A percentile compares a stretch with the other conserved stretches of the same genome.
Evolutionary conservation across 2,888 invertebrate species (phyloP).

Genomic region (Cheiracanthium punctorium): DNA sequence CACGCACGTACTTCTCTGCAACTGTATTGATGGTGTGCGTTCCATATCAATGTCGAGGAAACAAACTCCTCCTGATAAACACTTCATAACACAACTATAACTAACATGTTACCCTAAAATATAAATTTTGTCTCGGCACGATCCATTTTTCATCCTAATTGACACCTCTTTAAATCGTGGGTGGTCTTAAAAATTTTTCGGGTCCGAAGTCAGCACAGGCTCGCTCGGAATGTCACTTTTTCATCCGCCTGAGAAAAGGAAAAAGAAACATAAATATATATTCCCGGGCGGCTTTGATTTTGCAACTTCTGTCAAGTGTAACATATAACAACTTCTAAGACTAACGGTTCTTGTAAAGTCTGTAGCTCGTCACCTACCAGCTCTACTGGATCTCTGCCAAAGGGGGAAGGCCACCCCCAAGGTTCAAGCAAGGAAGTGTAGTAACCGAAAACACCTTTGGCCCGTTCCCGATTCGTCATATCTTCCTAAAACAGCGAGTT

Average conservation of each 20-base stretch:
- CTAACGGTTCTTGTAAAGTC: conserved; percentile 15
- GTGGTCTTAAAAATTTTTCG: background rate
- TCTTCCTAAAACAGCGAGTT: conserved; percentile 53
- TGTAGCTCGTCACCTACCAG: conserved; percentile 13
- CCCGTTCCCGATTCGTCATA: conserved; percentile 62
- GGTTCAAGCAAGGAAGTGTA: background rate
- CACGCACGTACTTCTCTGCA: no score
- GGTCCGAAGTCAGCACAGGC: background rate
- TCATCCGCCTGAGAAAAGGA: background rate
- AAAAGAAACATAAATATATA: background rate
- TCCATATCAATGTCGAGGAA: no score
- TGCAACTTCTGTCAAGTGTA: conserved; percentile 27
- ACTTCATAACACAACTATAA: no score
- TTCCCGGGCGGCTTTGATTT: background rate
- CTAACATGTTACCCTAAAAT: no score
- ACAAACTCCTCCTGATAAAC: no score
- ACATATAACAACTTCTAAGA: conserved; percentile 54
- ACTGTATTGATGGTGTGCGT: no score
- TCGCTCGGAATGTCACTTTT: background rate
- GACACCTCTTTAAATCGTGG: background rate
- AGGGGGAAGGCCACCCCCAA: conserved; percentile 39
- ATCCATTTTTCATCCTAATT: background rate
- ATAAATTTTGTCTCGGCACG: background rate
- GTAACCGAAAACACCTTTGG: conserved; percentile 38
- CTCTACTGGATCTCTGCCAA: conserved; percentile 45